A percentile compares a stretch with the other conserved stretches of the same genome.
phyloP scores from a whole-genome alignment of 1,140 invertebrate genomes.

The Lasioglossum albipes region DNA sequence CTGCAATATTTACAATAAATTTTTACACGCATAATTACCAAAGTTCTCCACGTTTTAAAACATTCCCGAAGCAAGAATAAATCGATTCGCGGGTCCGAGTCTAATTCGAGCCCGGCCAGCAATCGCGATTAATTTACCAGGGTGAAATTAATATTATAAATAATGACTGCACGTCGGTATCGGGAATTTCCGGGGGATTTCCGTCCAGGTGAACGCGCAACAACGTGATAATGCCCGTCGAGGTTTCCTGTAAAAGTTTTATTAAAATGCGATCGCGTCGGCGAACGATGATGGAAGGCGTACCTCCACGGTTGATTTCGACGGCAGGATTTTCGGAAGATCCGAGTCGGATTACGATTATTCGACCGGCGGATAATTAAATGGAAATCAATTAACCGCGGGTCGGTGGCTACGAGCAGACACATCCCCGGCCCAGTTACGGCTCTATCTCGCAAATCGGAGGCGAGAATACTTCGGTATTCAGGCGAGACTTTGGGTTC shows the following conservation, averaged over 20 bases:
- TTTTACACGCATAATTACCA: no score
- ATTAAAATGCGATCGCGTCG: not conserved
- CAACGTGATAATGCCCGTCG: not conserved
- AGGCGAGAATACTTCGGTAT: conserved; percentile 48
- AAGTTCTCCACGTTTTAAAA: no score
- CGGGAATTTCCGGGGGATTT: not conserved
- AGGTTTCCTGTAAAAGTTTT: not conserved
- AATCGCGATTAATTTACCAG: not conserved
- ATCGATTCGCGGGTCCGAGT: no score
- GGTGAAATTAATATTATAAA: not conserved
- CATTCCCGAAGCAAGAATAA: no score
- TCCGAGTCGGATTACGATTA: conserved; percentile 8
- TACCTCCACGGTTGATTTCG: not conserved
- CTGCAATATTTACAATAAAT: no score
- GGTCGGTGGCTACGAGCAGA: not conserved
- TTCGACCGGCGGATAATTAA: conserved; percentile 36
- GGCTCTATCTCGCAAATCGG: conserved; percentile 31
- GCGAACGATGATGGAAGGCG: not conserved
- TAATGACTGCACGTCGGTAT: not conserved
- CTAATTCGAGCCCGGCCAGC: no score
- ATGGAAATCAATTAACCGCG: conserved; percentile 34
- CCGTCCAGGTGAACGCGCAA: not conserved
- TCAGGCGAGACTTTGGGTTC: conserved; percentile 58
- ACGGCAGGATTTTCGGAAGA: not conserved
- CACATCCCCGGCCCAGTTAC: conserved; percentile 19